Base-by-base conservation (phyloP, 1,140 invertebrate genomes). In the Helicoverpa armigera region DNA sequence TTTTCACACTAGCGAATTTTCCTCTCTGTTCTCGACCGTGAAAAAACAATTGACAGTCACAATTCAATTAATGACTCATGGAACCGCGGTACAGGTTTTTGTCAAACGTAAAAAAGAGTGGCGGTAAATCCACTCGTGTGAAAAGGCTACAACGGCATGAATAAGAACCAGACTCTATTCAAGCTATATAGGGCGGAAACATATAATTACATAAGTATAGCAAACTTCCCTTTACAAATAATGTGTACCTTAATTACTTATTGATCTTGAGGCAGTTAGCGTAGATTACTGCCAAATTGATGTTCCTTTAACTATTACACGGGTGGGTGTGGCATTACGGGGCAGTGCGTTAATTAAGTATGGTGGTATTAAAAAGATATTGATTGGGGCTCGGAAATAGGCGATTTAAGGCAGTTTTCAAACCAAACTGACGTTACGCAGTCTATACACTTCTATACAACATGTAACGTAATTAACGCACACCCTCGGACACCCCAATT, bases 271-370 rank as follows among this genome's bases (percentile, higher is more conserved):
- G 7, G 53, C 60, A 74, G 60, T 75, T 75, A 80, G 79, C 31
- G 53, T 69, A 54, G 58, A 35, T 61, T 74, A 65, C 18, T 51
- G 58, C 48, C 70, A 75, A 80, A 80, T 80, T 74, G 72, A 74
- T 80, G 79, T 73, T 50, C 51, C 79, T 72, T 67, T 58, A 75
- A 74, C 60, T 80, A 74, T 69, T 69, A 80, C 70, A 50, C 12
- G 61, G 72, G 11, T 16, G 79, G 70, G 72, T 61, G 60, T 80
- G 79, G 56, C 60, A 9, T 35, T 75, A 75, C 35, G 56, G 60
- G 51, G 67, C 79, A 58, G 72, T 53, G 35, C 75, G 72, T 75
- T 75, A 80, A 80, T 80, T 80, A 75, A 80, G 70, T 63, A 60
- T 23, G 53, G 23, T 43, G 1, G 56, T 79, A 67, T 73, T 43